Conservation (phyloP, 2,113 vertebrate genomes). For the human region DNA sequence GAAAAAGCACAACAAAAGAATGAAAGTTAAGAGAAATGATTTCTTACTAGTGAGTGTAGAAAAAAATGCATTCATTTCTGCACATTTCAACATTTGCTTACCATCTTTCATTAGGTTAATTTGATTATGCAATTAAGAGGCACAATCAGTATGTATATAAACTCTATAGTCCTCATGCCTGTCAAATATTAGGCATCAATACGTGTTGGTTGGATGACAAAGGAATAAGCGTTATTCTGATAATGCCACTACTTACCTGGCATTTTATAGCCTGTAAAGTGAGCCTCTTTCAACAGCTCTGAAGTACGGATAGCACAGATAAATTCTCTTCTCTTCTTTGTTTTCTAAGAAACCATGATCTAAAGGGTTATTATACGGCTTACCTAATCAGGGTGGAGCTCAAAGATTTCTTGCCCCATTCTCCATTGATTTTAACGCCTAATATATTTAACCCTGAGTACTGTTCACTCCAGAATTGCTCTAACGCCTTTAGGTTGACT, state of each 20-base stretch:
- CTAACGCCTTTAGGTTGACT: neutral
- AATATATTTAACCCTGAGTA: neutral
- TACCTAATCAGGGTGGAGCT: neutral
- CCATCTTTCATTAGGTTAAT: neutral
- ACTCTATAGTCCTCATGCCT: neutral
- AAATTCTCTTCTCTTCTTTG: neutral
- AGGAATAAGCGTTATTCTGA: neutral
- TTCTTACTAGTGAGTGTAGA: neutral
- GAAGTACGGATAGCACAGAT: neutral
- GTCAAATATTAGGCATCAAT: neutral
- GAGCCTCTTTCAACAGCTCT: neutral
- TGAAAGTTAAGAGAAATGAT: neutral
- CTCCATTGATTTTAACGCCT: neutral
- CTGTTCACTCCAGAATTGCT: neutral
- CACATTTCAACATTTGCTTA: neutral
- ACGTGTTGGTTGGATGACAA: neutral
- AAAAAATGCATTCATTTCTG: neutral
- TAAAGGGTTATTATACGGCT: neutral
- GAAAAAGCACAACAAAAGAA: neutral
- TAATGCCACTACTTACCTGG: neutral
- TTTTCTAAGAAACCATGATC: neutral
- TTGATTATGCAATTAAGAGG: neutral
- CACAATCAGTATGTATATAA: neutral
- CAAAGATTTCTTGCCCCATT: neutral
- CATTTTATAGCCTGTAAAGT: neutral